Evolutionary conservation across 1,140 invertebrate species (phyloP).

Genomic region (Atta colombica): DNA sequence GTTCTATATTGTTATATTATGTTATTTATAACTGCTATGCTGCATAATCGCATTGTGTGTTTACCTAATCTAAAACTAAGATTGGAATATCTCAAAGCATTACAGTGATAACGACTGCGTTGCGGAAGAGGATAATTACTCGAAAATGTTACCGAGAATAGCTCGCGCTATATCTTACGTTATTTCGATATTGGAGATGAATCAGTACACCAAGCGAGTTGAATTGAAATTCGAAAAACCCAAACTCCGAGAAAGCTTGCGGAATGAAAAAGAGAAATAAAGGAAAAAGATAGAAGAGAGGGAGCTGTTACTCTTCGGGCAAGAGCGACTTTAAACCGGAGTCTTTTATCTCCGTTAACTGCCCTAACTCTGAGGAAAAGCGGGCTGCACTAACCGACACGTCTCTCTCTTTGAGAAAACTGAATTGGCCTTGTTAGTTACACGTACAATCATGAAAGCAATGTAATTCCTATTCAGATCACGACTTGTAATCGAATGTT

Average conservation of each 20-base stretch:
- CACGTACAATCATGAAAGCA: slow-evolving; percentile 40
- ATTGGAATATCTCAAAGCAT: neutral
- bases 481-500: slow-evolving; percentile 16
- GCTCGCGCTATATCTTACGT: neutral
- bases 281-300: slow-evolving; percentile 1
- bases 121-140: slow-evolving; percentile 44
- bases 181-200: slow-evolving; percentile 34
- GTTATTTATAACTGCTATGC: slow-evolving; percentile 39
- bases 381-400: slow-evolving; percentile 46
- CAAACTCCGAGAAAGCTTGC: slow-evolving; percentile 52
- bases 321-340: slow-evolving; percentile 65
- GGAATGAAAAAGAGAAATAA: slow-evolving; percentile 21
- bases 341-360: slow-evolving; percentile 72
- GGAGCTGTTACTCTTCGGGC: slow-evolving; percentile 61
- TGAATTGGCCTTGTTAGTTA: slow-evolving; percentile 65
- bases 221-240: slow-evolving; percentile 17
- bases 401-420: slow-evolving; percentile 60
- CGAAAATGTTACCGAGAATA: neutral
- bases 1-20: neutral
- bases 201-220: neutral
- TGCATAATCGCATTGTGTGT: slow-evolving; percentile 76
- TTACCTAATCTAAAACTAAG: slow-evolving; percentile 72
- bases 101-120: neutral
- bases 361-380: slow-evolving; percentile 56
- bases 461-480: slow-evolving; percentile 31